Conservation (phyloP, 2,113 vertebrate genomes). For the Hipposideros armiger region DNA sequence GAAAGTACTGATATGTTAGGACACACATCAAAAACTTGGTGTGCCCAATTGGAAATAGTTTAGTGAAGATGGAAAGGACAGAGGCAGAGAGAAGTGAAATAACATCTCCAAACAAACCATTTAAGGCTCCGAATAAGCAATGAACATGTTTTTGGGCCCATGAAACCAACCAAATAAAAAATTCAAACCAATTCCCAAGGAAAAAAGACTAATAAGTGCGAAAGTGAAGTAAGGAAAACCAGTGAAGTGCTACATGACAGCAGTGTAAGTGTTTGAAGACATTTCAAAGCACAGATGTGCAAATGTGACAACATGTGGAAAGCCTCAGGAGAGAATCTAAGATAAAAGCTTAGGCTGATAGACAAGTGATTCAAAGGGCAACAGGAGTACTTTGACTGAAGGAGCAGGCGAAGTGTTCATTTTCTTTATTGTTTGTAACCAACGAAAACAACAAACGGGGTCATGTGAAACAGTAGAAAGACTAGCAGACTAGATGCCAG, state of each 20-base stretch:
- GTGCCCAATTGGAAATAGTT: slow-evolving; percentile 52
- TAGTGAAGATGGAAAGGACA: slow-evolving; percentile 32
- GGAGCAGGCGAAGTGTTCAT: not conserved
- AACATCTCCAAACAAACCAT: slow-evolving; percentile 43
- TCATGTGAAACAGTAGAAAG: not conserved
- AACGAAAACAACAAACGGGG: not conserved
- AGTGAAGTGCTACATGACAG: not conserved
- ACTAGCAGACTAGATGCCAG: not conserved
- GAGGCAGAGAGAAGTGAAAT: slow-evolving; percentile 31
- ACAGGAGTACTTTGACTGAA: not conserved
- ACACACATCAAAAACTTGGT: slow-evolving; percentile 8
- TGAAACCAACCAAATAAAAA: slow-evolving; percentile 49
- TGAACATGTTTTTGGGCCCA: slow-evolving; percentile 14
- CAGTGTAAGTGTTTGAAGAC: slow-evolving; percentile 27
- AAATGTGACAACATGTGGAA: slow-evolving; percentile 20
- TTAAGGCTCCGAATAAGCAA: slow-evolving; percentile 44
- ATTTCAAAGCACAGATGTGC: slow-evolving; percentile 59
- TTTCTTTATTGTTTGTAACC: slow-evolving; percentile 48
- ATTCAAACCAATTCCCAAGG: slow-evolving; percentile 34
- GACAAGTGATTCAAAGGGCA: not conserved
- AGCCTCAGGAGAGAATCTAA: slow-evolving; percentile 12
- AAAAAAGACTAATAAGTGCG: slow-evolving; percentile 28
- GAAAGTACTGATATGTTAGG: slow-evolving; percentile 15
- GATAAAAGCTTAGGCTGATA: slow-evolving; percentile 35
- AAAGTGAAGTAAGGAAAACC: slow-evolving; percentile 56